Evolutionary conservation across 2,113 vertebrate genomes (phyloP).

Genomic region (Cathartes aura): DNA sequence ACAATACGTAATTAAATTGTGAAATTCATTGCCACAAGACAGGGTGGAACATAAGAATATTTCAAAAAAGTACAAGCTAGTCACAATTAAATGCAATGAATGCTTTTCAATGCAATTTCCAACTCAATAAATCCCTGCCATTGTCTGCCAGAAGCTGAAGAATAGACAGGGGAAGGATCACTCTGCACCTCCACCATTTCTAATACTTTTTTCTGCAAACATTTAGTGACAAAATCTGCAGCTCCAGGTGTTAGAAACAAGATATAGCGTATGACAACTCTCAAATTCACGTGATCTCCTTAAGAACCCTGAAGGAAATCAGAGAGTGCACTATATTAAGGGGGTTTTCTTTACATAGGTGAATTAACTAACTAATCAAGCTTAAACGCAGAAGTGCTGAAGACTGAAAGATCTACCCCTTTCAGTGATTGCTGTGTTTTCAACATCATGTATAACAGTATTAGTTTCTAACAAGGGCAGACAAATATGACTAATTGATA

Average conservation of each 20-base stretch:
- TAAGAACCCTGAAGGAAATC: neutral
- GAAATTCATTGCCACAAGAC: neutral
- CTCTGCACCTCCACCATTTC: neutral
- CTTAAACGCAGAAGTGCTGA: neutral
- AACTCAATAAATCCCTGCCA: neutral
- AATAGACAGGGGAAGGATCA: neutral
- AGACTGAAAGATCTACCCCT: neutral
- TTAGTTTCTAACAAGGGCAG: neutral
- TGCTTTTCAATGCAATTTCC: neutral
- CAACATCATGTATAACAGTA: neutral
- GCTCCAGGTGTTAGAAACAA: neutral
- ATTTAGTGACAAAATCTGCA: neutral
- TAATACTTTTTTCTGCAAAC: neutral
- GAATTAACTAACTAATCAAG: neutral
- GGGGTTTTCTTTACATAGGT: neutral
- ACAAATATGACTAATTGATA: neutral
- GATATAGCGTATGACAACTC: neutral
- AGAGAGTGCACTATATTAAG: neutral
- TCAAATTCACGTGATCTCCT: neutral
- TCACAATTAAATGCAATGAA: neutral
- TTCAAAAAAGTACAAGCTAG: neutral
- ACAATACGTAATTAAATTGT: neutral
- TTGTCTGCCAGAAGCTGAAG: neutral
- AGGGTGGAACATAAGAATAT: neutral
- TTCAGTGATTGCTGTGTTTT: neutral